Percentiles rank a stretch among this genome's conserved stretches.
phyloP scores from a whole-genome alignment of 2,113 vertebrate genomes.

The Campylomormyrus tamandua region DNA sequence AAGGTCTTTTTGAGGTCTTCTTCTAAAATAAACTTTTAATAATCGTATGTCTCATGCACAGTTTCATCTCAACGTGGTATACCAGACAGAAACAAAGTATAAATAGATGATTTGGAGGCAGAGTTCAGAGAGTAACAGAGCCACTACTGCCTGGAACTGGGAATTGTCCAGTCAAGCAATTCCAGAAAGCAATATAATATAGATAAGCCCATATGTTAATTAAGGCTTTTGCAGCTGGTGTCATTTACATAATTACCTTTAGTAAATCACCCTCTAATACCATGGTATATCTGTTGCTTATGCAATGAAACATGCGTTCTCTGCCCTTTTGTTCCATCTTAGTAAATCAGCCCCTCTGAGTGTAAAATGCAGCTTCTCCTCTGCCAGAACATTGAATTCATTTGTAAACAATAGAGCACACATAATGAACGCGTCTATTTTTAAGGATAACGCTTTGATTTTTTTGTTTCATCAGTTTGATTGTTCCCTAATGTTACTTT shows the following conservation, averaged over 20 bases:
- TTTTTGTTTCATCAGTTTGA: slow-evolving; percentile 7
- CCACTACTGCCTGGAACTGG: neutral
- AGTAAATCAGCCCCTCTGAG: neutral
- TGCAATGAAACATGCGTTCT: neutral
- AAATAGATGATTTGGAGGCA: neutral
- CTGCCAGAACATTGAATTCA: neutral
- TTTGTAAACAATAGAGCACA: neutral
- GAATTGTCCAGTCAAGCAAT: neutral
- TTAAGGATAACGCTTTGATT: slow-evolving; percentile 5
- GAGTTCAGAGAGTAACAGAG: neutral
- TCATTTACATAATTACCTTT: slow-evolving; percentile 6
- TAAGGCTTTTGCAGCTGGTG: neutral
- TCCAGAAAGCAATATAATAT: neutral
- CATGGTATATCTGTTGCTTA: neutral
- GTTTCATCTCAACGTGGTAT: neutral
- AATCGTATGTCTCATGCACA: neutral
- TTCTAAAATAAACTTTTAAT: neutral
- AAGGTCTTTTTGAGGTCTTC: neutral
- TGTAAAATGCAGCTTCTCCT: neutral
- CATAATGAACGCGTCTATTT: slow-evolving; percentile 15
- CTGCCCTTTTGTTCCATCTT: neutral
- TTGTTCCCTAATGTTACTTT: slow-evolving; percentile 8
- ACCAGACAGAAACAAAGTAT: neutral
- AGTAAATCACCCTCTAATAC: neutral
- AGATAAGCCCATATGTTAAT: neutral